Evolutionary conservation across 2,797 vertebrate genomes (phyloP), one percentile per base, ranked within the genome.

Genomic region (Hyperoplus lanceolatus): DNA sequence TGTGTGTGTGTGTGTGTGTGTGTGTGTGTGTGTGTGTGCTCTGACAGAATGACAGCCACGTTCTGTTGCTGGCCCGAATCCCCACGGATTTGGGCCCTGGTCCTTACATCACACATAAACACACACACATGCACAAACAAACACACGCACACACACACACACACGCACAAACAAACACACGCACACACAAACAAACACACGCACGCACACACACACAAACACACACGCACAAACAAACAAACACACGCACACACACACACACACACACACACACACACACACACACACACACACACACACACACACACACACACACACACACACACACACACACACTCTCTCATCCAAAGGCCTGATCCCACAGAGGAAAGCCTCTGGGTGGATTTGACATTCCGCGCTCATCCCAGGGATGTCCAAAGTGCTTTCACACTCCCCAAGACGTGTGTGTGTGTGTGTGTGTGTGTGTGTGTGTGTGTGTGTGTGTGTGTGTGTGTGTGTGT

Each of bases 301-400:
- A 29, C 29, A 29, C 29, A 29, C 29, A 29, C 29, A 29, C 29
- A 29, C 29, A 29, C 29, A 29, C 29, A 29, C 29, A 29, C 29
- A 29, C 29, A 29, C 29, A 29, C 29, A 29, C 29, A 29, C 29
- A 29, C 29, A 29, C 29, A 29, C 29, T 0, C 87, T 82, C 87
- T 91, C 89, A 90, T 92, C 91, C 91, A 81, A 29, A 29, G 85
- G 73, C 80, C 88, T 94, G 91, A 94, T 94, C 91, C 90, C 65
- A 70, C 65, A 54, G 79, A 83, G 83, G 75, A 82, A 85, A 86
- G 83, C 78, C 51, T 67, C 72, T 84, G 79, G 69, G 77, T 4
- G 79, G 89, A 91, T 92, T 92, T 92, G 81, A 86, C 80, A 75
- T 68, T 72, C 73, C 82, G 79, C 57, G 70, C 81, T 90, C 86